Base-by-base conservation (phyloP, 2,113 vertebrate genomes). In the Lepisosteus oculatus region DNA sequence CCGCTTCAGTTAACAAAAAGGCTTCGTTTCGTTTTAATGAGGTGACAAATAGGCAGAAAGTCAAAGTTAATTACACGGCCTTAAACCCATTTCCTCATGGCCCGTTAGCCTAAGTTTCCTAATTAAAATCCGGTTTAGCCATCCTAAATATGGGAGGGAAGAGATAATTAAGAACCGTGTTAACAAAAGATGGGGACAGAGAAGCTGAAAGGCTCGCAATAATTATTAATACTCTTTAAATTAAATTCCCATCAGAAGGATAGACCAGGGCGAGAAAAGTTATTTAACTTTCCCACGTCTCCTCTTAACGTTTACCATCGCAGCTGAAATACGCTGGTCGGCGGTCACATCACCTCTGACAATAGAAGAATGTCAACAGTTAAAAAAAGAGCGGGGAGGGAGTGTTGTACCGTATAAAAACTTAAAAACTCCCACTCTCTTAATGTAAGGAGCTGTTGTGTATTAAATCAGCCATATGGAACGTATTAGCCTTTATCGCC, bases 281-380 rank as follows among this genome's bases (percentile, higher is more conserved):
- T 98, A 97, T 98, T 98, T 98, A 97, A 96, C 96, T 99, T 99
- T 99, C 97, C 96, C 97, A 98, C 95, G 96, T 90, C 88, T 94
- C 74, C 81, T 85, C 93, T 85, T 89, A 84, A 79, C 55, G 68
- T 84, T 73, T 76, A 81, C 77, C 83, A 83, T 82, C 90, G 81
- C 89, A 91, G 90, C 89, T 85, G 91, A 90, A 90, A 92, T 81
- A 90, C 91, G 84, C 83, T 78, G 88, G 90, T 87, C 90, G 87
- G 89, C 92, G 93, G 90, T 91, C 92, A 90, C 90, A 89, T 92
- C 89, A 89, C 89, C 81, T 91, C 94, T 91, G 91, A 93, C 94
- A 95, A 96, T 93, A 94, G 89, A 94, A 92, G 93, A 95, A 95
- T 95, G 97, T 98, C 96, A 98, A 98, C 96, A 98, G 86, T 93